Evolutionary conservation across 2,888 invertebrate genomes (phyloP), one percentile per base, ranked within the genome.

Genomic region (Epinotia brunnichana): DNA sequence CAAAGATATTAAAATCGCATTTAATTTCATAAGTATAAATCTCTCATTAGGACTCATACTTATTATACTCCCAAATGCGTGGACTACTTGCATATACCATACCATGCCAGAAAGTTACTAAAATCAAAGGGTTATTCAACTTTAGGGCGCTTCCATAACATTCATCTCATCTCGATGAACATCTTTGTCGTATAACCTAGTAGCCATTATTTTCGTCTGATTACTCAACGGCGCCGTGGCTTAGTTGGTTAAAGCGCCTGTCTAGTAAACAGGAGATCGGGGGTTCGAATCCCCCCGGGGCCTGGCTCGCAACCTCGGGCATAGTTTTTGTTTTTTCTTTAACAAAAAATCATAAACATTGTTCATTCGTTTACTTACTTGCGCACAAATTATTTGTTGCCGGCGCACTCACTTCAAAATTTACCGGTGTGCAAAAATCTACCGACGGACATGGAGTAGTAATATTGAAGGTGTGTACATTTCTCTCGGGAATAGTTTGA

Each of bases 211-310:
- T 90, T 91, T 91, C 84, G 69, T 0, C 2, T 0, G 0, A 0
- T 0, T 0, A 0, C 0, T 0, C 78, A 89, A 68, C 83, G 93
- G 93, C 93, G 93, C 92, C 93, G 93, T 93, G 92, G 93, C 93
- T 92, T 92, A 92, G 92, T 93, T 92, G 92, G 92, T 92, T 92
- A 92, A 92, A 92, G 92, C 92, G 92, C 92, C 92, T 93, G 92
- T 92, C 92, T 92, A 92, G 92, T 92, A 92, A 92, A 92, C 92
- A 92, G 92, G 92, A 92, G 92, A 92, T 92, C 92, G 90, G 89
- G 93, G 89, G 93, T 93, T 93, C 93, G 92, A 93, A 93, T 94
- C 93, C 89, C 92, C 89, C 90, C 93, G 92, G 93, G 92, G 92
- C 93, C 93, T 93, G 74, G 76, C 78, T 78, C 64, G 62, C 7